Percentiles rank a stretch among this genome's conserved stretches.
These are phyloP conservation scores for Acanthococcus lagerstroemiae DNA, from an alignment of 2,888 invertebrate species.

Conservation along the genomic window DNA sequence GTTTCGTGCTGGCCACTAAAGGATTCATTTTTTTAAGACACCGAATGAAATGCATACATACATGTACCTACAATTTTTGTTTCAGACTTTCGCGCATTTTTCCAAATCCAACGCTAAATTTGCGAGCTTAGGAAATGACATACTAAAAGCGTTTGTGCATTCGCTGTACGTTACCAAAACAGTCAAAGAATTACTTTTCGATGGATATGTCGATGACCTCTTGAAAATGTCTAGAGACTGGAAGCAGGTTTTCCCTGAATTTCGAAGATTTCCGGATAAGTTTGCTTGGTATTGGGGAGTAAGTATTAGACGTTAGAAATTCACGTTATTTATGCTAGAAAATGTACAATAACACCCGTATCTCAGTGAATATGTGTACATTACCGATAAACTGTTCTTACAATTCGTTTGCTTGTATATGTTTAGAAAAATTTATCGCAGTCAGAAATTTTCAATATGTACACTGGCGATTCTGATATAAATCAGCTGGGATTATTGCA, in stretches of 20 bases:
- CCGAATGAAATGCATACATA: no score
- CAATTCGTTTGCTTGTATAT: no score
- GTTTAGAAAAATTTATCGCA: slow-evolving; percentile 62
- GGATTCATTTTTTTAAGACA: no score
- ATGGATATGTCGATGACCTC: slow-evolving; percentile 67
- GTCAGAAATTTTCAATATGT: slow-evolving; percentile 62
- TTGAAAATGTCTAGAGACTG: slow-evolving; percentile 49
- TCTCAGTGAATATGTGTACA: not conserved
- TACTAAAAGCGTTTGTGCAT: not conserved
- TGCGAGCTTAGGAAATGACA: not conserved
- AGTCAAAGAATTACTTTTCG: slow-evolving; percentile 60
- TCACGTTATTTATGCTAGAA: not conserved
- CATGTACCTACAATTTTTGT: no score
- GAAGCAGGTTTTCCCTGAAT: slow-evolving; percentile 39
- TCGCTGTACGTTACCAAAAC: slow-evolving; percentile 49
- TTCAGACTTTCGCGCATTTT: not conserved
- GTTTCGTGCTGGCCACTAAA: no score
- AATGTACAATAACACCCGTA: not conserved
- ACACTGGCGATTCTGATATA: slow-evolving; percentile 59
- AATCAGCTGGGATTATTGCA: slow-evolving; percentile 56
- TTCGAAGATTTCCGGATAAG: slow-evolving; percentile 57
- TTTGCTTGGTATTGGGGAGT: slow-evolving; percentile 80
- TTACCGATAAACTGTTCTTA: not conserved
- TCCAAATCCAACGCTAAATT: not conserved
- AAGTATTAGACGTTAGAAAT: slow-evolving; percentile 41